A percentile compares a stretch with the other conserved stretches of the same genome.
Conservation (phyloP, 1,140 invertebrate genomes). For the Pogonognathellus flavescens region DNA sequence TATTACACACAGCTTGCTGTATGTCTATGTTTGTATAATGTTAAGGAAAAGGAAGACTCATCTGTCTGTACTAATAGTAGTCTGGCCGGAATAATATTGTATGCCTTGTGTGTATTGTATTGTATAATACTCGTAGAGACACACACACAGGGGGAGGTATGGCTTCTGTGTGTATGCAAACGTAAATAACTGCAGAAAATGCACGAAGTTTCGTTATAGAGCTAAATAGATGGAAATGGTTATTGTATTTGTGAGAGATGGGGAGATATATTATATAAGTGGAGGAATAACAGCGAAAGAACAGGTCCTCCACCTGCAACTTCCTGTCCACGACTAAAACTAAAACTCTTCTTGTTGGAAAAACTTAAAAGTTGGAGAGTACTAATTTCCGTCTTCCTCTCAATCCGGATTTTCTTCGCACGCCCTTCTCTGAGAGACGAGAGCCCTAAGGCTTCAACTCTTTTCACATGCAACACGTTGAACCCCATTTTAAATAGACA, state of each 20-base stretch:
- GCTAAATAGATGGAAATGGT: background rate
- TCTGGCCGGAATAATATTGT: too few species aligned
- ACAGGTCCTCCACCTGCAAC: constrained; percentile 63
- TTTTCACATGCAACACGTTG: constrained; percentile 45
- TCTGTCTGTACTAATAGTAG: too few species aligned
- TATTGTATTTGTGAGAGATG: background rate
- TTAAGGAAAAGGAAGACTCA: too few species aligned
- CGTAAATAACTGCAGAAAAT: background rate
- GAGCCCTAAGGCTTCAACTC: constrained; percentile 15
- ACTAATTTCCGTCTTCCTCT: constrained; percentile 67
- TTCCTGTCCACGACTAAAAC: constrained; percentile 63
- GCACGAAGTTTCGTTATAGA: background rate
- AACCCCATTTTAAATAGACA: constrained; percentile 49
- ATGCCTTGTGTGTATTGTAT: too few species aligned
- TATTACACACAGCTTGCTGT: background rate
- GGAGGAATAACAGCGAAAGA: background rate
- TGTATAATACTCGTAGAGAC: too few species aligned
- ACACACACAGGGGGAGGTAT: background rate
- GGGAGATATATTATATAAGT: background rate
- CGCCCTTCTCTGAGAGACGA: constrained; percentile 57
- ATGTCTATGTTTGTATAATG: background rate
- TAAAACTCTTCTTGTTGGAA: background rate
- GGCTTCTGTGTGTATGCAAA: background rate
- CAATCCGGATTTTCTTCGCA: constrained; percentile 67
- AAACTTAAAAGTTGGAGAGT: constrained; percentile 41